A percentile compares a stretch with the other conserved stretches of the same genome.
Conservation (phyloP, 2,888 invertebrate genomes). For the Gnatocerus cornutus region DNA sequence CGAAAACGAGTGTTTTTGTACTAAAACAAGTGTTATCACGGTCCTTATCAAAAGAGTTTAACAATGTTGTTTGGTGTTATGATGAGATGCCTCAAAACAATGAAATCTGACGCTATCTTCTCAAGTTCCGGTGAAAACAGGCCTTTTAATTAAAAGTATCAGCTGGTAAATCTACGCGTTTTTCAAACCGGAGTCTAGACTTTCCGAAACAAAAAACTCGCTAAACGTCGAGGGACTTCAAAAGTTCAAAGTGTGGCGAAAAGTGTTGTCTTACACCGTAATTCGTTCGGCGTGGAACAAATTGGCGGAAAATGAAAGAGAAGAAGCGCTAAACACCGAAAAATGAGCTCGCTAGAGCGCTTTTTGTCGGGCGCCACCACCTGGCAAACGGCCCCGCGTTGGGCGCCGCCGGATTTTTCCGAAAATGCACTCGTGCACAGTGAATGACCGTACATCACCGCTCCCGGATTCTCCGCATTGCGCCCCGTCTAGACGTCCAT, state of each 20-base stretch:
- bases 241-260: background rate
- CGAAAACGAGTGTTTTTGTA: conserved; percentile 7
- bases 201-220: conserved; percentile 5
- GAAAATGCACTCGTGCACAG: too few species aligned
- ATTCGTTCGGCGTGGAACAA: conserved; percentile 7
- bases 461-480: too few species aligned
- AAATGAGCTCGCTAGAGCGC: too few species aligned
- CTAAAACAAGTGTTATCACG: conserved; percentile 1
- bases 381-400: too few species aligned
- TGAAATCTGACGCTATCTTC: conserved; percentile 3
- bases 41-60: conserved; percentile 6
- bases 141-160: background rate
- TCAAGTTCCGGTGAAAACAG: conserved; percentile 6
- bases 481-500: conserved; percentile 22
- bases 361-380: too few species aligned
- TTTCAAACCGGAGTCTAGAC: background rate
- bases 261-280: background rate
- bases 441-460: too few species aligned
- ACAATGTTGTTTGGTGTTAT: conserved; percentile 11
- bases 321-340: background rate
- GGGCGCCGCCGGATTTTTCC: too few species aligned
- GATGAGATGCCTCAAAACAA: background rate
- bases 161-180: background rate
- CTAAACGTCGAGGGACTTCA: conserved; percentile 4
- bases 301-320: conserved; percentile 2